Conservation (phyloP, 2,113 vertebrate species). For the Miniopterus natalensis region DNA sequence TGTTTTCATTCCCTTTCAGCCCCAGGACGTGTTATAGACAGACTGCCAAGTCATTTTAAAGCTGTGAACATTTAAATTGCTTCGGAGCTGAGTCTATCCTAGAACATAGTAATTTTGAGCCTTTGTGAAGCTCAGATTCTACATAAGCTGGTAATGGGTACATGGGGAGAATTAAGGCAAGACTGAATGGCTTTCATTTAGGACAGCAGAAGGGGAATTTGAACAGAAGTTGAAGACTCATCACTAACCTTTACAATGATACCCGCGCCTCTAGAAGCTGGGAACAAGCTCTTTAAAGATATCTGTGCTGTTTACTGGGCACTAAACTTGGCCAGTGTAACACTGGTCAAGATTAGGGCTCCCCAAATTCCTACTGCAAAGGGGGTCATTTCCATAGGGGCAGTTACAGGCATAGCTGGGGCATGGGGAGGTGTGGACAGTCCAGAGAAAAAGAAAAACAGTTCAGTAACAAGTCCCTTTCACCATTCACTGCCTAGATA, state of each 20-base stretch:
- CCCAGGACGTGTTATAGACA: conserved; percentile 65
- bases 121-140: conserved; percentile 36
- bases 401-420: background rate
- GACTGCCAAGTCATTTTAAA: conserved; percentile 67
- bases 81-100: conserved; percentile 34
- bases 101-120: conserved; percentile 21
- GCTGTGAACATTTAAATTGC: conserved; percentile 64
- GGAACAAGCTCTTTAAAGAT: conserved; percentile 45
- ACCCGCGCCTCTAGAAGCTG: background rate
- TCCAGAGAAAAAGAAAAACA: background rate
- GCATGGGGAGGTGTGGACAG: background rate
- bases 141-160: conserved; percentile 47
- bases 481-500: background rate
- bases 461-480: background rate
- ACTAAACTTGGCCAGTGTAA: background rate
- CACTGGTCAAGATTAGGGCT: background rate
- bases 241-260: conserved; percentile 48
- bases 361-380: conserved; percentile 35
- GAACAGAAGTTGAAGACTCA: background rate
- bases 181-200: conserved; percentile 5
- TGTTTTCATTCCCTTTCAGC: conserved; percentile 50
- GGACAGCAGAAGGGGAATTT: background rate
- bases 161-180: background rate
- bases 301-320: background rate
- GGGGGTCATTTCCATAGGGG: background rate